Conservation (phyloP, 2,888 invertebrate species). For the Drosophila flavopinicola region DNA sequence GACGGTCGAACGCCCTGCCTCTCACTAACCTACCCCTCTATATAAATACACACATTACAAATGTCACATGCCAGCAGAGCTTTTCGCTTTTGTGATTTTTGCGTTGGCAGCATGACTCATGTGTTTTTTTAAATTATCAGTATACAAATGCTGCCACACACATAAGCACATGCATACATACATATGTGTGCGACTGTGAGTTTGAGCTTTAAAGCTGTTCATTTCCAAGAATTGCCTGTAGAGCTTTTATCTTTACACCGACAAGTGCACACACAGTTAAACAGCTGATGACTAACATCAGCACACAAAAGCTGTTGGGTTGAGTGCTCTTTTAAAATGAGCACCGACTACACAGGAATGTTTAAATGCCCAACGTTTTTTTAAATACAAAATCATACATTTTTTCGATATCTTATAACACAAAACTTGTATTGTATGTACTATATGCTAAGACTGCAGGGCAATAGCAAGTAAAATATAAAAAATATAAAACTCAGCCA, state of each 20-base stretch:
- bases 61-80: constrained; percentile 59
- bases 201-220: constrained; percentile 49
- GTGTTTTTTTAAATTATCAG: constrained; percentile 47
- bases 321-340: constrained; percentile 5
- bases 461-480: too few species aligned
- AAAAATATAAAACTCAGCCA: too few species aligned
- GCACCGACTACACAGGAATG: constrained; percentile 7
- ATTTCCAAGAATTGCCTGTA: constrained; percentile 29
- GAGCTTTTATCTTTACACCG: constrained; percentile 64
- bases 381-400: neutral
- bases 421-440: too few species aligned
- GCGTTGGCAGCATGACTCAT: constrained; percentile 68
- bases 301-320: constrained; percentile 9
- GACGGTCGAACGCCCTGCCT: constrained; percentile 2
- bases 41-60: constrained; percentile 27
- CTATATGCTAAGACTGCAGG: too few species aligned
- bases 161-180: neutral
- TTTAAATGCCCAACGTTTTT: constrained; percentile 37
- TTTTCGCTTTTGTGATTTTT: constrained; percentile 47
- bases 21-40: constrained; percentile 27
- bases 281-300: constrained; percentile 29
- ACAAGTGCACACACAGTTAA: constrained; percentile 13
- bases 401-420: neutral
- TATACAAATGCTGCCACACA: constrained; percentile 1
- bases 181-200: constrained; percentile 19